phyloP scores from a whole-genome alignment of 2,888 invertebrate species.

The Eumacrocentrus americanus region DNA sequence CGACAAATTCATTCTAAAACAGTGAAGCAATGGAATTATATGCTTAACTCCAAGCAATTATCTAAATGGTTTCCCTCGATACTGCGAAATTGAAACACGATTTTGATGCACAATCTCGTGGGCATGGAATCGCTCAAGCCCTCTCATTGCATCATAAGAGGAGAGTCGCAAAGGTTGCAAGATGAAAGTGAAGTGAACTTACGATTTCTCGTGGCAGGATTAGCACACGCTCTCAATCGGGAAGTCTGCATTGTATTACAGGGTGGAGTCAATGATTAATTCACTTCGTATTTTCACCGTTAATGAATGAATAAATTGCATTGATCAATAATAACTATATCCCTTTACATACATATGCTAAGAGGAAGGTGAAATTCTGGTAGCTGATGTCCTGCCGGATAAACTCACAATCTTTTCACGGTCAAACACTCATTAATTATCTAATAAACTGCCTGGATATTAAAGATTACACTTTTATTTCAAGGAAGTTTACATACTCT shows the following conservation, averaged over 20 bases:
- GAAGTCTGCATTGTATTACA: conserved; percentile 14
- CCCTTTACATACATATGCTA: too few relatives aligned
- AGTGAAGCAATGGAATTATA: neutral
- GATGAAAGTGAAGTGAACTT: conserved; percentile 52
- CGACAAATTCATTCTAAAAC: neutral
- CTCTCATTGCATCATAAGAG: conserved; percentile 37
- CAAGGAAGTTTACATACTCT: neutral
- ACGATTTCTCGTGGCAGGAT: conserved; percentile 23
- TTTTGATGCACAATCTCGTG: neutral
- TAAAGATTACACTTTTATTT: neutral
- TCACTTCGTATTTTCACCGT: neutral
- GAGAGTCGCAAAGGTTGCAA: conserved; percentile 48
- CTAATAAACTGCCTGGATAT: too few relatives aligned
- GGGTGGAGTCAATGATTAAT: conserved; percentile 18
- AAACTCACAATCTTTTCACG: neutral
- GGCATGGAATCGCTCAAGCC: neutral
- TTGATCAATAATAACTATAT: neutral
- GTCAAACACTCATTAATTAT: too few relatives aligned
- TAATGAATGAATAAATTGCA: neutral
- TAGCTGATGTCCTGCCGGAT: neutral
- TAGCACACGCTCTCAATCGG: neutral
- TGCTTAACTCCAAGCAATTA: neutral
- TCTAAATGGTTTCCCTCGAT: neutral
- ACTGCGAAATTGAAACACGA: neutral
- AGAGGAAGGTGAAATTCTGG: too few relatives aligned